Percentiles rank a stretch among this genome's conserved stretches.
Evolutionary conservation across 2,888 invertebrate species (phyloP).

Genomic region (Cantharis rustica): DNA sequence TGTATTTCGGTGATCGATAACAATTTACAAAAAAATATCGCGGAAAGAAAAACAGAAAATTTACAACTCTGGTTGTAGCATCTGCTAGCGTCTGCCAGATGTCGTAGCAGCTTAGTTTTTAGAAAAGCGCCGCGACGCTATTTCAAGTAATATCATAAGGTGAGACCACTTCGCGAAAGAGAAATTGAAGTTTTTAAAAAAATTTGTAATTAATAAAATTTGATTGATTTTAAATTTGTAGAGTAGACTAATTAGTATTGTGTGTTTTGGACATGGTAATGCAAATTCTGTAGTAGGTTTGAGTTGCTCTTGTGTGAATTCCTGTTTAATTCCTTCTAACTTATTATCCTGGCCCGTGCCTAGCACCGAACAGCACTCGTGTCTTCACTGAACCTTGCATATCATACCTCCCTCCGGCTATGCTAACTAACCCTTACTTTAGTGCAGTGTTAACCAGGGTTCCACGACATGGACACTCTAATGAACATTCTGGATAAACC

Average conservation of each 20-base stretch:
- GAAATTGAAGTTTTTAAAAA: background rate
- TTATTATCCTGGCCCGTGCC: conserved; percentile 45
- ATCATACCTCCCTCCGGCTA: conserved; percentile 46
- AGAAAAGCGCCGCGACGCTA: conserved; percentile 4
- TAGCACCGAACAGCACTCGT: conserved; percentile 45
- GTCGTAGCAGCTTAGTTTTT: conserved; percentile 11
- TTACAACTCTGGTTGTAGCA: conserved; percentile 1
- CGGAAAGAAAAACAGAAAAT: conserved; percentile 1
- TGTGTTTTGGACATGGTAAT: conserved; percentile 30
- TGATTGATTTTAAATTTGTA: background rate
- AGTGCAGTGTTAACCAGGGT: conserved; percentile 35
- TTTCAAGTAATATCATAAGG: background rate
- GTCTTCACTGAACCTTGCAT: conserved; percentile 49
- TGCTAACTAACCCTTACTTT: conserved; percentile 48
- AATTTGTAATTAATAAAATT: background rate
- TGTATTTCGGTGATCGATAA: background rate
- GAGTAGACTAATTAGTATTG: background rate
- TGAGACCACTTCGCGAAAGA: background rate
- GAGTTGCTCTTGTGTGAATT: conserved; percentile 44
- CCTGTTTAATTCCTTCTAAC: conserved; percentile 47
- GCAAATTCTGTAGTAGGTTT: conserved; percentile 31
- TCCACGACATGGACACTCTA: conserved; percentile 43
- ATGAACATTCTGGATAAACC: conserved; percentile 39
- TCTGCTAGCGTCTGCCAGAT: conserved; percentile 23
- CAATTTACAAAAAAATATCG: background rate